These are phyloP conservation scores for Nezara viridula DNA, from an alignment of 2,888 invertebrate genomes.

Conservation along the genomic window DNA sequence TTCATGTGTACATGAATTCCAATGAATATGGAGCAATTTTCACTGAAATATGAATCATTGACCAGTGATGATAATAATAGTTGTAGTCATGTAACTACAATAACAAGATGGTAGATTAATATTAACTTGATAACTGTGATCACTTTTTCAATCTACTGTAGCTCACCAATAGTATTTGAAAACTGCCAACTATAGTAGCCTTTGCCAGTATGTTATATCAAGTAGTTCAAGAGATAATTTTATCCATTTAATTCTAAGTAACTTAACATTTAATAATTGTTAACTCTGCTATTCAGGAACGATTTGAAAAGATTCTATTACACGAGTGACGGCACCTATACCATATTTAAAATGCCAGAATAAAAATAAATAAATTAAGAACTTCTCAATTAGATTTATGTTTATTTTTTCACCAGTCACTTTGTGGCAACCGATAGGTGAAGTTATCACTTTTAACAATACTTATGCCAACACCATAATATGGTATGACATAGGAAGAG, in stretches of 20 bases:
- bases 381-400: not conserved
- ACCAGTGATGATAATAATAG: not conserved
- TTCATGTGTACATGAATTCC: not conserved
- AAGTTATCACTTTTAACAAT: conserved; percentile 87
- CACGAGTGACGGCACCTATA: not conserved
- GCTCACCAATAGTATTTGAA: not conserved
- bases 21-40: not conserved
- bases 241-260: not conserved
- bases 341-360: not conserved
- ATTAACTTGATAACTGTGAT: not conserved
- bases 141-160: not conserved
- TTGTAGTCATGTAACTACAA: not conserved
- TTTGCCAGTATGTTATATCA: not conserved
- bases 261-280: not conserved
- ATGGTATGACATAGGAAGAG: conserved; percentile 92
- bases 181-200: not conserved
- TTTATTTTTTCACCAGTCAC: conserved; percentile 57
- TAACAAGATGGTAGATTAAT: too few relatives aligned
- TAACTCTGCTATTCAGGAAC: not conserved
- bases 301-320: not conserved
- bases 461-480: conserved; percentile 89
- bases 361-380: not conserved
- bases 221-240: not conserved
- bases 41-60: too few relatives aligned
- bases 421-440: conserved; percentile 72